Evolutionary conservation across 2,888 invertebrate species (phyloP).

Genomic region (Tenthredo amoena): DNA sequence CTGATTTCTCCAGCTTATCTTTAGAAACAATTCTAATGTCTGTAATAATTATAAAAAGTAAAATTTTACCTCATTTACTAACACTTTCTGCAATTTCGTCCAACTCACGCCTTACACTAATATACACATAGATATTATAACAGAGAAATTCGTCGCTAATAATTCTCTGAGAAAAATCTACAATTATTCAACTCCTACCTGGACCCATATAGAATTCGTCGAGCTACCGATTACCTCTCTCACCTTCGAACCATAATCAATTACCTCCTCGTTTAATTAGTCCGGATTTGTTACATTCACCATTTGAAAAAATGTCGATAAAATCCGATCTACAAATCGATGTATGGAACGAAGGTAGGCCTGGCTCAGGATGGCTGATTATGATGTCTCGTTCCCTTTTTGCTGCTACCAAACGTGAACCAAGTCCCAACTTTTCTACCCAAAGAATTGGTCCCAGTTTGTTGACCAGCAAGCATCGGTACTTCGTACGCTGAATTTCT

Average conservation of each 20-base stretch:
- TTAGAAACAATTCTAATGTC: neutral
- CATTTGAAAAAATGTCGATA: neutral
- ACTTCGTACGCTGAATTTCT: constrained; percentile 77
- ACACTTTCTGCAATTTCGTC: neutral
- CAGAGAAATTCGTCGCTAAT: neutral
- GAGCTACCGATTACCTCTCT: neutral
- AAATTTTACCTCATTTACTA: neutral
- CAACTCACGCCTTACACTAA: neutral
- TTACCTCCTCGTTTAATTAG: neutral
- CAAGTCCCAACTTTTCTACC: constrained; percentile 81
- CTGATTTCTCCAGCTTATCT: no score
- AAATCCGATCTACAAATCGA: constrained; percentile 66
- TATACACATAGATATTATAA: neutral
- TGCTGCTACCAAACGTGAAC: constrained; percentile 81
- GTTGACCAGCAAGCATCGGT: constrained; percentile 77
- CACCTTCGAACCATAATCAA: neutral
- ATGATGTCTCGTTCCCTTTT: constrained; percentile 78
- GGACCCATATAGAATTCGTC: neutral
- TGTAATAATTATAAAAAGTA: neutral
- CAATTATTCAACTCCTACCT: neutral
- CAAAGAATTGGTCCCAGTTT: constrained; percentile 77
- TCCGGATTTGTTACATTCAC: neutral
- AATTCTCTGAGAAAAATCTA: neutral
- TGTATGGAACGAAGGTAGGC: constrained; percentile 78
- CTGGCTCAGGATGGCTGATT: constrained; percentile 79